Conservation (phyloP, 2,797 vertebrate genomes). For the Podargus strigoides region DNA sequence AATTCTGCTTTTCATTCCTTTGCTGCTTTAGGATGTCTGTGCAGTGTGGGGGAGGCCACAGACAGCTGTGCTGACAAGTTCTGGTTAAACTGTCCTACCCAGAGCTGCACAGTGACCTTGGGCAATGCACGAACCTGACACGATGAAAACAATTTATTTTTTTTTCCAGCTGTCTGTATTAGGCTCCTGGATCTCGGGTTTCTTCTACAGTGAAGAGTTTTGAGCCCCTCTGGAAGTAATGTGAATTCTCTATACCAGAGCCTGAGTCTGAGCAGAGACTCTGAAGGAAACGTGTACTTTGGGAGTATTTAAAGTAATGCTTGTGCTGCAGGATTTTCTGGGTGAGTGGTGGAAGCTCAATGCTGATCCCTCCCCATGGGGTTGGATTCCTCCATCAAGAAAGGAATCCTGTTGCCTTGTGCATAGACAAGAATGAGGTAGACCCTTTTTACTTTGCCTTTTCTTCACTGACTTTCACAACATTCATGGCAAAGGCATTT, state of each 20-base stretch:
- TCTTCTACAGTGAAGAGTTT: neutral
- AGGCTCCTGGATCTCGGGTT: neutral
- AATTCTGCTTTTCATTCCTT: neutral
- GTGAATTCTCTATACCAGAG: neutral
- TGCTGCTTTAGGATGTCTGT: neutral
- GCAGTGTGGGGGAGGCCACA: neutral
- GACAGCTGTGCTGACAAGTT: neutral
- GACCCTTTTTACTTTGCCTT: neutral
- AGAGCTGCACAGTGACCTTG: neutral
- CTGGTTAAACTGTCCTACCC: neutral
- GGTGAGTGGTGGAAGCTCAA: neutral
- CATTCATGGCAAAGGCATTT: neutral
- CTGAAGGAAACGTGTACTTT: neutral
- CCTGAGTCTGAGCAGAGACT: neutral
- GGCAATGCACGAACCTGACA: rapidly evolving
- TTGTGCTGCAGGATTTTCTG: neutral
- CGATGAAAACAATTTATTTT: neutral
- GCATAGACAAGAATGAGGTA: neutral
- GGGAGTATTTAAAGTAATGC: neutral
- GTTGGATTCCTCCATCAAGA: neutral
- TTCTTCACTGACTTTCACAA: neutral
- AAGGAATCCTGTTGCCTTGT: neutral
- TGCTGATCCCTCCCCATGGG: neutral
- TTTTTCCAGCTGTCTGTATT: neutral
- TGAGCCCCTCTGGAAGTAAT: neutral